Conservation (phyloP, 2,797 vertebrate species). For the Tokudaia muenninki region DNA sequence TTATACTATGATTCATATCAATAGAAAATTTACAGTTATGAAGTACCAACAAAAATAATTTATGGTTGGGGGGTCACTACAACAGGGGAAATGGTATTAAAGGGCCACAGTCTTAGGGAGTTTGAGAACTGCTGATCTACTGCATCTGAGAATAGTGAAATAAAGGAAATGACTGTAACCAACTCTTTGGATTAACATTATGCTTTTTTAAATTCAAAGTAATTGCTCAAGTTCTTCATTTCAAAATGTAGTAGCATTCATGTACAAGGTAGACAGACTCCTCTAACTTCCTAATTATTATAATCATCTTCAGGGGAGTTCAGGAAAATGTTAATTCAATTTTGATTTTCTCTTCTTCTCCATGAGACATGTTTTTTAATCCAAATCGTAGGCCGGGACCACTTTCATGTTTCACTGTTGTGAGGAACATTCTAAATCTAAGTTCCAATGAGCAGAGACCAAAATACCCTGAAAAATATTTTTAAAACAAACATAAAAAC, state of each 20-base stretch:
- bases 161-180: not conserved
- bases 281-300: slow-evolving; percentile 41
- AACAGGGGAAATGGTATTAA: not conserved
- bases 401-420: slow-evolving; percentile 54
- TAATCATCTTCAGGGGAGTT: slow-evolving; percentile 61
- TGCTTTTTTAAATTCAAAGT: not conserved
- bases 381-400: not conserved
- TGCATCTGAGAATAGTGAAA: not conserved
- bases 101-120: not conserved
- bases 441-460: slow-evolving; percentile 59
- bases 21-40: not conserved
- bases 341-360: not conserved
- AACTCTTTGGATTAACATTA: not conserved
- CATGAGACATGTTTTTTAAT: slow-evolving; percentile 49
- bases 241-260: slow-evolving; percentile 56
- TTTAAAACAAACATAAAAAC: slow-evolving; percentile 18
- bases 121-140: not conserved
- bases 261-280: not conserved
- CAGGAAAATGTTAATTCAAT: slow-evolving; percentile 5
- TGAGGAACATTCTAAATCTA: slow-evolving; percentile 59
- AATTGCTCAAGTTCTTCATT: slow-evolving; percentile 2
- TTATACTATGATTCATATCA: too few relatives aligned
- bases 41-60: not conserved
- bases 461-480: slow-evolving; percentile 70
- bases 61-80: not conserved